phyloP scores from a whole-genome alignment of 1,140 invertebrate genomes.

The Scaptomyza pallida region DNA sequence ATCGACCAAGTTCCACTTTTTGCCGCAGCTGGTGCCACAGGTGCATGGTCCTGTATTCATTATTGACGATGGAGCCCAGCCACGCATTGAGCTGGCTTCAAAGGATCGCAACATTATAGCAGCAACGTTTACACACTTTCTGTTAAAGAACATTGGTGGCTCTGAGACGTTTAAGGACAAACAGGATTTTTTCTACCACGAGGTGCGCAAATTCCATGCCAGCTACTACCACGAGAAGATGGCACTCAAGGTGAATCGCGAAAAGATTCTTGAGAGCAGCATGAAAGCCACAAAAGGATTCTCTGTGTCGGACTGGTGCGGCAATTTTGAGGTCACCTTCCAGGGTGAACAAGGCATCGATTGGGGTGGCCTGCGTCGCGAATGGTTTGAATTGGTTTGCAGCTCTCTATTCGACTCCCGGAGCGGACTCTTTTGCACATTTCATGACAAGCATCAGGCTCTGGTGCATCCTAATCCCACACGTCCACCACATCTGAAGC shows the following conservation, averaged over 20 bases:
- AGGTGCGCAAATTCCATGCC: conserved; percentile 93
- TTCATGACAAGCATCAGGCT: conserved; percentile 93
- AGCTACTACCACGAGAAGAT: conserved; percentile 94
- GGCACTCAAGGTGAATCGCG: conserved; percentile 91
- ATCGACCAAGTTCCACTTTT: conserved; percentile 92
- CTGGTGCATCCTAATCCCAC: conserved; percentile 95
- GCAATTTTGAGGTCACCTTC: conserved; percentile 96
- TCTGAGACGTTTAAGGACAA: conserved; percentile 98
- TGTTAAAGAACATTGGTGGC: conserved; percentile 97
- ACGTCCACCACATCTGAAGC: conserved; percentile 89
- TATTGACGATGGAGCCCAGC: conserved; percentile 96
- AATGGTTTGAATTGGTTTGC: conserved; percentile 97
- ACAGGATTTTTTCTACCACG: conserved; percentile 97
- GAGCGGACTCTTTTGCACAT: conserved; percentile 92
- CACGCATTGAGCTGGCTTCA: conserved; percentile 91
- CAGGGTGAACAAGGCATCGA: conserved; percentile 96
- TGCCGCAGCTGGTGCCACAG: conserved; percentile 85
- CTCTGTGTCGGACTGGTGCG: conserved; percentile 94
- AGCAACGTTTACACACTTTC: conserved; percentile 95
- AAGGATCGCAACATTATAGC: conserved; percentile 95
- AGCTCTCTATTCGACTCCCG: conserved; percentile 93
- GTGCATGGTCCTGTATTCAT: conserved; percentile 86
- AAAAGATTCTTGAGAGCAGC: conserved; percentile 92
- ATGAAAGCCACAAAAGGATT: conserved; percentile 92
- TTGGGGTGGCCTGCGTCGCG: conserved; percentile 95